Percentiles rank a stretch among this genome's conserved stretches.
These are phyloP conservation scores for Oenanthe oenanthe DNA, from an alignment of 2,113 vertebrate species.

Conservation along the genomic window DNA sequence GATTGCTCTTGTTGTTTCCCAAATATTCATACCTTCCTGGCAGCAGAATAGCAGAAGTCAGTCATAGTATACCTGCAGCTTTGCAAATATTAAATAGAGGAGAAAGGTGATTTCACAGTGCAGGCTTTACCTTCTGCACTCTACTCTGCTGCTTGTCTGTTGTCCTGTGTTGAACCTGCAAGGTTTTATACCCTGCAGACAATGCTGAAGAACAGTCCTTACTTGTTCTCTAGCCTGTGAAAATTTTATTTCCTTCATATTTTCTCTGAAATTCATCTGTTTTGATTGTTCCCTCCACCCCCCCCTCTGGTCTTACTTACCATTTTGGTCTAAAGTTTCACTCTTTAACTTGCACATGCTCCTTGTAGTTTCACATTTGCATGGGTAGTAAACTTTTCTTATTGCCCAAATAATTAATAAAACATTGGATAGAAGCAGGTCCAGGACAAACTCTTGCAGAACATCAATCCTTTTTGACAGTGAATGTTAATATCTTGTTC, in stretches of 20 bases:
- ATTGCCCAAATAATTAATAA: not conserved
- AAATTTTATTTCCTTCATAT: accelerated
- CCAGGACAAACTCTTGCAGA: not conserved
- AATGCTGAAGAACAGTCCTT: not conserved
- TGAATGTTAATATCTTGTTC: not conserved
- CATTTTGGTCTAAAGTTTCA: not conserved
- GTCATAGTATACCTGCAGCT: not conserved
- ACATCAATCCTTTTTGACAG: not conserved
- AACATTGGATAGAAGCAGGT: not conserved
- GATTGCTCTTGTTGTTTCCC: not conserved
- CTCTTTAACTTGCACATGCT: not conserved
- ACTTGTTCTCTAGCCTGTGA: not conserved
- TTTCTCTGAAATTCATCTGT: not conserved
- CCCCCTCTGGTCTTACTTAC: not conserved
- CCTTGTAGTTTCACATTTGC: not conserved
- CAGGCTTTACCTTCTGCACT: not conserved
- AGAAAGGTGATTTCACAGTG: not conserved
- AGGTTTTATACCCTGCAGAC: not conserved
- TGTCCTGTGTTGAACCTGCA: not conserved
- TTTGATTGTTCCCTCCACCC: not conserved
- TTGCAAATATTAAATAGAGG: not conserved
- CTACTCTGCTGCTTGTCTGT: not conserved
- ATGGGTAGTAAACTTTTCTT: not conserved
- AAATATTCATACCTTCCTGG: not conserved
- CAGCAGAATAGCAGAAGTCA: not conserved